phyloP scores from a whole-genome alignment of 2,888 invertebrate genomes.

The Sinopyrophorus schimmeli region DNA sequence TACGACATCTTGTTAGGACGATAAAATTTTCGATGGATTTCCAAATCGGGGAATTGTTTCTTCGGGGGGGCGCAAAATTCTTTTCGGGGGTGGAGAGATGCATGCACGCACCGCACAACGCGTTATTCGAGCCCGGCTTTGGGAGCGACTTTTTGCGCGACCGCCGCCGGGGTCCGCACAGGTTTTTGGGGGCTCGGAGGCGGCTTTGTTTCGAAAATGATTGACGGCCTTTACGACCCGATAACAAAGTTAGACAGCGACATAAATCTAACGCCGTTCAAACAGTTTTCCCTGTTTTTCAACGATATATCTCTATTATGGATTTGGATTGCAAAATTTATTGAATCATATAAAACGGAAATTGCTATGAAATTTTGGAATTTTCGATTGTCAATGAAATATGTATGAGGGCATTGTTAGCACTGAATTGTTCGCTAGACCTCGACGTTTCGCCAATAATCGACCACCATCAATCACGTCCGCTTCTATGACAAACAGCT shows the following conservation, averaged over 20 bases:
- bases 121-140: constrained; percentile 4
- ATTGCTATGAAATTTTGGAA: constrained; percentile 43
- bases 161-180: constrained; percentile 15
- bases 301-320: constrained; percentile 45
- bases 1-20: constrained; percentile 21
- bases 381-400: constrained; percentile 43
- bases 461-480: constrained; percentile 44
- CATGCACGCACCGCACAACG: not conserved
- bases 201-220: constrained; percentile 39
- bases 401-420: constrained; percentile 43
- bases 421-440: constrained; percentile 32
- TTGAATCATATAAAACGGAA: constrained; percentile 47
- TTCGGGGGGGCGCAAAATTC: constrained; percentile 12
- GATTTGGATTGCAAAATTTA: constrained; percentile 45
- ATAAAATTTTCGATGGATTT: constrained; percentile 22
- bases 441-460: constrained; percentile 41
- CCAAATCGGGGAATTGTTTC: constrained; percentile 15
- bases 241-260: constrained; percentile 42
- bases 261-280: constrained; percentile 42
- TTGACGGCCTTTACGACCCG: constrained; percentile 41
- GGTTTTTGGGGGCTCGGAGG: constrained; percentile 28
- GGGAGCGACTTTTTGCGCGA: constrained; percentile 24
- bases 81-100: constrained; percentile 11
- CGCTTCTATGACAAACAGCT: constrained; percentile 41
- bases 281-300: constrained; percentile 35